Conservation (phyloP, 2,888 invertebrate genomes). For the Drosophila incognita region DNA sequence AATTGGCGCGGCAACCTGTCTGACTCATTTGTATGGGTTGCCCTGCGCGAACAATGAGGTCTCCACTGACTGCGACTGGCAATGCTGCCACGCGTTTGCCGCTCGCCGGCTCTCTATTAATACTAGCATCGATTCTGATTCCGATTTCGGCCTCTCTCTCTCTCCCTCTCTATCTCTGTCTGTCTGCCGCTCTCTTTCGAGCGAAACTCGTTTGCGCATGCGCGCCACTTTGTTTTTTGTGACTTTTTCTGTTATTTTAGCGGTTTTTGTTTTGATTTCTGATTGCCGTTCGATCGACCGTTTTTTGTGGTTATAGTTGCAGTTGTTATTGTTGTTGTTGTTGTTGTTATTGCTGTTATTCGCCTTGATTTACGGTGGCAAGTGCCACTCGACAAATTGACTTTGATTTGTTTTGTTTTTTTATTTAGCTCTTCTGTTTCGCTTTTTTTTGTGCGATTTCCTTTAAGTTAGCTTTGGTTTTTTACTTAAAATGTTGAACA, state of each 20-base stretch:
- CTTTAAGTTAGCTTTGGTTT: not conserved
- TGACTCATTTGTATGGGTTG: constrained; percentile 64
- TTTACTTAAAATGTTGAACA: not conserved
- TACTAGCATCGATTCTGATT: constrained; percentile 49
- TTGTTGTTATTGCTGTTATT: constrained; percentile 43
- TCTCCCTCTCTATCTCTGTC: not conserved
- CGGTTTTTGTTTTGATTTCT: constrained; percentile 80
- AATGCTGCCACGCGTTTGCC: constrained; percentile 60
- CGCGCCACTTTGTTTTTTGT: constrained; percentile 60
- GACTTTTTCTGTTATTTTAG: constrained; percentile 77
- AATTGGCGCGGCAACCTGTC: constrained; percentile 50
- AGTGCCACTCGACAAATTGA: constrained; percentile 79
- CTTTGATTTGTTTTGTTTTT: constrained; percentile 64
- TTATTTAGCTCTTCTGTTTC: constrained; percentile 10
- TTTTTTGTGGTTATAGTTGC: constrained; percentile 33
- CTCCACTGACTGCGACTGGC: constrained; percentile 1
- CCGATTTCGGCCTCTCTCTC: constrained; percentile 9
- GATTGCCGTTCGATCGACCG: constrained; percentile 71
- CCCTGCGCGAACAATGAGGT: constrained; percentile 41
- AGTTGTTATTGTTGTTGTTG: constrained; percentile 22
- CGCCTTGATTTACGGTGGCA: constrained; percentile 74
- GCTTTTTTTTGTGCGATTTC: constrained; percentile 13
- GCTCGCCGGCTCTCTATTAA: constrained; percentile 28
- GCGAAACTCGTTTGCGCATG: constrained; percentile 74
- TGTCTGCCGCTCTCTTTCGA: not conserved